phyloP scores from a whole-genome alignment of 2,113 vertebrate species.

The Sciurus niger region DNA sequence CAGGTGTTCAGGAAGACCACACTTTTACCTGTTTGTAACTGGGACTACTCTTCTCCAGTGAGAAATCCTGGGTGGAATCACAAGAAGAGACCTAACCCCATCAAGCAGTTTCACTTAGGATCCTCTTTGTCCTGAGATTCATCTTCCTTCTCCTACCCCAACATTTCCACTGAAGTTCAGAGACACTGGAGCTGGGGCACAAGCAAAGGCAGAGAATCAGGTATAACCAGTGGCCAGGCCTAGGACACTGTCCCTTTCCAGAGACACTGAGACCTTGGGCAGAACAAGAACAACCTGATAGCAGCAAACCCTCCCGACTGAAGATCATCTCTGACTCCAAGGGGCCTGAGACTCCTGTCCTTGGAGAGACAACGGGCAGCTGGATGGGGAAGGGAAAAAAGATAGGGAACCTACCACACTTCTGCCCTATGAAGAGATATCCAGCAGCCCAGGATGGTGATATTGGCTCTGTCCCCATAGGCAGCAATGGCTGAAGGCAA shows the following conservation, averaged over 20 bases:
- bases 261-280: background rate
- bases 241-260: background rate
- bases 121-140: background rate
- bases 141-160: accelerated
- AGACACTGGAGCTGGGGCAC: background rate
- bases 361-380: background rate
- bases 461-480: background rate
- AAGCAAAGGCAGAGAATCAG: background rate
- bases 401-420: background rate
- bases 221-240: background rate
- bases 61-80: background rate
- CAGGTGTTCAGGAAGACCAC: accelerated
- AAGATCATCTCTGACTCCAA: background rate
- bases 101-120: background rate
- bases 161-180: background rate
- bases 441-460: background rate
- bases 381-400: accelerated
- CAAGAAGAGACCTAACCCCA: background rate
- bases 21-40: background rate
- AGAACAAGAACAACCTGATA: background rate
- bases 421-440: background rate
- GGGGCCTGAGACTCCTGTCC: background rate
- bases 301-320: background rate
- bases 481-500: background rate
- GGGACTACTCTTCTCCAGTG: background rate